Percentiles rank a stretch among this genome's conserved stretches.
phyloP scores from a whole-genome alignment of 1,140 invertebrate genomes.

The Zaprionus capensis region DNA sequence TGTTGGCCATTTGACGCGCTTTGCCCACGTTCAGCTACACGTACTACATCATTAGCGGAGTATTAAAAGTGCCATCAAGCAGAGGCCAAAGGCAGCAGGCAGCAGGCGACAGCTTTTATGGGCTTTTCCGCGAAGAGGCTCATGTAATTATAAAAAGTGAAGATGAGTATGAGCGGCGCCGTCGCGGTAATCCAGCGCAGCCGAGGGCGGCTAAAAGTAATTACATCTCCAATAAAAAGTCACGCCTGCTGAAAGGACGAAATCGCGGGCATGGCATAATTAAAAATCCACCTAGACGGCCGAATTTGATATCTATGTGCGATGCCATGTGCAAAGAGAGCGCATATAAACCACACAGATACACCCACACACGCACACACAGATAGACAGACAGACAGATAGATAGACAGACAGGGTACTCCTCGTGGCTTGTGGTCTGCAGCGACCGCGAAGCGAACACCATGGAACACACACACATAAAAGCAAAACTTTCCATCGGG shows the following conservation, averaged over 20 bases:
- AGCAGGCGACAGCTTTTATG: constrained; percentile 49
- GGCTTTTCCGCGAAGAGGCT: constrained; percentile 29
- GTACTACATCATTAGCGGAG: constrained; percentile 52
- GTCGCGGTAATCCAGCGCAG: constrained; percentile 39
- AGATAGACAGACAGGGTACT: not conserved
- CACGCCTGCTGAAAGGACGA: constrained; percentile 58
- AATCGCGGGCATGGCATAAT: constrained; percentile 59
- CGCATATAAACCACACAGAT: constrained; percentile 14
- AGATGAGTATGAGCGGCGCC: constrained; percentile 44
- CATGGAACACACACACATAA: constrained; percentile 47
- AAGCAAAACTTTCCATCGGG: constrained; percentile 71
- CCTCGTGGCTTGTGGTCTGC: not conserved
- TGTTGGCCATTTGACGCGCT: constrained; percentile 44
- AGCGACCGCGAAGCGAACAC: constrained; percentile 24
- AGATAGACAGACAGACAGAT: not conserved
- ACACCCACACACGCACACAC: not conserved
- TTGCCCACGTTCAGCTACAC: constrained; percentile 11
- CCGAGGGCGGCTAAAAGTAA: constrained; percentile 60
- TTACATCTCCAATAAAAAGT: constrained; percentile 81
- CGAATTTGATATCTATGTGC: constrained; percentile 38
- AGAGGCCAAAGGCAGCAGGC: constrained; percentile 29
- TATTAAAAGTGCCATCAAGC: constrained; percentile 51
- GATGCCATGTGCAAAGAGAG: not conserved
- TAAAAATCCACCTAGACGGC: constrained; percentile 61
- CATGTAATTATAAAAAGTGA: constrained; percentile 73